phyloP scores from a whole-genome alignment of 2,113 vertebrate genomes.

The Nothocercus nigrocapillus region DNA sequence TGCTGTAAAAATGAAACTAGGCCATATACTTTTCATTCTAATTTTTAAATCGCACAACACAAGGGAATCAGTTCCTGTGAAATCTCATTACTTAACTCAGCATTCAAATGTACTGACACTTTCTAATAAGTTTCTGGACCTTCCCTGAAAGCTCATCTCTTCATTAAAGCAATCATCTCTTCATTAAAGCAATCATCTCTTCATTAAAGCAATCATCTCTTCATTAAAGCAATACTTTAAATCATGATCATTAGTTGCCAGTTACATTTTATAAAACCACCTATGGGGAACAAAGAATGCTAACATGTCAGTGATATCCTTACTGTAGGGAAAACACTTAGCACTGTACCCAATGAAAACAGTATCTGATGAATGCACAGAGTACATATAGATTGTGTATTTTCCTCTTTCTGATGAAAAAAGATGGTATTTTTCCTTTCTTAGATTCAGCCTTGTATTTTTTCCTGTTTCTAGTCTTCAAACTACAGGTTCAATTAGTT shows the following conservation, averaged over 20 bases:
- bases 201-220: too few relatives aligned
- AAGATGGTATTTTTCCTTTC: neutral
- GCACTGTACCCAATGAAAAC: neutral
- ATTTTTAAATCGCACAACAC: neutral
- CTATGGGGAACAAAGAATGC: neutral
- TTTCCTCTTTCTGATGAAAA: neutral
- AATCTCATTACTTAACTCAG: neutral
- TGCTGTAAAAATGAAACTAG: neutral
- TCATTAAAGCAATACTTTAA: neutral
- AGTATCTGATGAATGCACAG: neutral
- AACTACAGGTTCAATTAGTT: neutral
- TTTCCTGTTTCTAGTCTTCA: neutral
- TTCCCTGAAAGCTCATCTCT: neutral
- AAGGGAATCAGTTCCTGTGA: neutral
- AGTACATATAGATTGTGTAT: accelerated
- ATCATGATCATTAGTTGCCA: neutral
- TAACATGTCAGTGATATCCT: neutral
- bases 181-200: too few relatives aligned
- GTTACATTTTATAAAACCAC: neutral
- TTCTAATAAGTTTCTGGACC: neutral
- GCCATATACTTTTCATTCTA: neutral
- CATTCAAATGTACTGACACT: neutral
- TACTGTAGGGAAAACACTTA: neutral
- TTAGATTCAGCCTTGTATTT: neutral
- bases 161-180: neutral